phyloP scores from a whole-genome alignment of 1,140 invertebrate genomes.

The Rhyzopertha dominica region DNA sequence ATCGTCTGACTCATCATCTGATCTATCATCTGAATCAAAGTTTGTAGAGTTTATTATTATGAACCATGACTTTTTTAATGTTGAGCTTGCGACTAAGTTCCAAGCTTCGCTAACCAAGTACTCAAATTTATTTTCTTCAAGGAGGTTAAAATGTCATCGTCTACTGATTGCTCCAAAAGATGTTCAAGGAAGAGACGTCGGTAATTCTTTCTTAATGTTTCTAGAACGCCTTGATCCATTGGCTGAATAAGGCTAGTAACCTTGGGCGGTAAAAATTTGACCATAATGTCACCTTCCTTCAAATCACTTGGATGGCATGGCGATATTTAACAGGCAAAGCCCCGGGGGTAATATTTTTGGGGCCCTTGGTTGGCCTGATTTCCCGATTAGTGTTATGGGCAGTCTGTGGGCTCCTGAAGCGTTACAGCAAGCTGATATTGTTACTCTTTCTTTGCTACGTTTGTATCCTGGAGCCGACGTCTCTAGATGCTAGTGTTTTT shows the following conservation, averaged over 20 bases:
- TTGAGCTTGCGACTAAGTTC: too few species aligned
- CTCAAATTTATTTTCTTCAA: too few species aligned
- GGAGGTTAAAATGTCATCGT: too few species aligned
- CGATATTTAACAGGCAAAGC: conserved; percentile 19
- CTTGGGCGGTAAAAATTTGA: conserved; percentile 48
- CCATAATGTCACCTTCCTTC: conserved; percentile 39
- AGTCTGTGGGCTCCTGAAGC: conserved; percentile 38
- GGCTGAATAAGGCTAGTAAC: conserved; percentile 48
- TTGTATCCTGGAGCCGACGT: conserved; percentile 37
- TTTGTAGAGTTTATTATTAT: too few species aligned
- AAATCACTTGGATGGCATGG: conserved; percentile 40
- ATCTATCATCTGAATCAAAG: too few species aligned
- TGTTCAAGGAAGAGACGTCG: too few species aligned
- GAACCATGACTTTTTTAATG: too few species aligned
- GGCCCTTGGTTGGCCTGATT: conserved; percentile 13
- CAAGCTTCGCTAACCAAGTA: too few species aligned
- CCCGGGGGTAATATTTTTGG: conserved; percentile 5
- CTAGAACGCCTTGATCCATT: conserved; percentile 49
- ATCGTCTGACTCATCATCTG: too few species aligned
- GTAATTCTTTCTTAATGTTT: conserved; percentile 37
- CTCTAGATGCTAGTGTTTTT: conserved; percentile 41
- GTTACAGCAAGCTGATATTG: conserved; percentile 42
- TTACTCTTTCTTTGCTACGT: conserved; percentile 39
- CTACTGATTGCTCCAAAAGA: too few species aligned
- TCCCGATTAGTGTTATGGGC: conserved; percentile 32